Evolutionary conservation across 2,888 invertebrate genomes (phyloP), one percentile per base, ranked within the genome.

Genomic region (Lasius fuliginosus): DNA sequence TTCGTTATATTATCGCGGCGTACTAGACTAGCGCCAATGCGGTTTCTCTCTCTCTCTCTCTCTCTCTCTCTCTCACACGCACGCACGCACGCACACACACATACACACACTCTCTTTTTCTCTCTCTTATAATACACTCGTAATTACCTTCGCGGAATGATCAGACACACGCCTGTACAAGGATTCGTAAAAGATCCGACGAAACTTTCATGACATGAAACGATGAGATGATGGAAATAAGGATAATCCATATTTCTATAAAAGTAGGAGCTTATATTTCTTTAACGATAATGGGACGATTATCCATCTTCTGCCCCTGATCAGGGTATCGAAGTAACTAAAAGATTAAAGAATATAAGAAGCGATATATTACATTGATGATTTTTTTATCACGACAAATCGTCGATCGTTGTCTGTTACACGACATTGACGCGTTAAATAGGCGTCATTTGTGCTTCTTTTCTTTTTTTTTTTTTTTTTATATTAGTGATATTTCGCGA

Each of bases 1-100:
- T 85, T 91, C 91, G 92, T 94, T 93, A 93, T 92, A 93, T 94
- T 93, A 94, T 94, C 93, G 92, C 91, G 90, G 91, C 89, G 30
- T 83, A 84, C 84, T 67, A 67, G 53, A 89, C 88, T 90, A 92
- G 91, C 76, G 90, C 89, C 89, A 90, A 53, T 9, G 40, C 36
- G 75, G 36, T 42, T 74, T 74, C 60, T 68, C n/a, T 49, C 49
- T 62, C 88, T 85, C n/a, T n/a, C n/a, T 56, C 64, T 30, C 30
- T 67, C 88, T 74, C 60, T 68, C n/a, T 49, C 49, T 56, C 64
- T 30, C 30, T 67, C 88, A 23, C 23, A 23, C 23, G 23, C 23
- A 23, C 23, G 23, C 23, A 23, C 23, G 0, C 23, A 23, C 23
- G 23, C 88, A 87, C 85, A 85, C 76, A 36, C 6, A 36, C 36